Evolutionary conservation across 2,888 invertebrate genomes (phyloP).

Genomic region (Pomacea canaliculata): DNA sequence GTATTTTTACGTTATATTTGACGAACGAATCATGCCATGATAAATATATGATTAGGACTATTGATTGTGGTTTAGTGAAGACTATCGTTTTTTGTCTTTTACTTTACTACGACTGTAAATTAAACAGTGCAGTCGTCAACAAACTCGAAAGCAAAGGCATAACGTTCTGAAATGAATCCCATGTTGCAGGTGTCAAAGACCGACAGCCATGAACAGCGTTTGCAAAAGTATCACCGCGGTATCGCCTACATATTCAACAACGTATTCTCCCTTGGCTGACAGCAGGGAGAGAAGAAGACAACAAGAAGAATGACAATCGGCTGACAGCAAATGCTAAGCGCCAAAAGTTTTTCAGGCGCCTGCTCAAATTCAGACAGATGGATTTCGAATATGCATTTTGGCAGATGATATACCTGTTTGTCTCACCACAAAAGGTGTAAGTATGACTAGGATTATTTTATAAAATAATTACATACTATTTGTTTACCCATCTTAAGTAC

Average conservation of each 20-base stretch:
- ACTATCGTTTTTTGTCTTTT: no score
- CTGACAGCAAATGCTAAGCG: constrained; percentile 84
- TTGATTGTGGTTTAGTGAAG: no score
- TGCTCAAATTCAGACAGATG: constrained; percentile 91
- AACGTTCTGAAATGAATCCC: no score
- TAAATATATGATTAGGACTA: no score
- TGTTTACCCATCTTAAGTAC: no score
- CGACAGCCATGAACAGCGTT: constrained; percentile 38
- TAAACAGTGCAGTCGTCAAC: no score
- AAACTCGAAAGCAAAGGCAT: no score
- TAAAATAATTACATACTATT: no score
- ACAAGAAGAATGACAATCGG: constrained; percentile 43
- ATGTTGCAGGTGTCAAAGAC: no score
- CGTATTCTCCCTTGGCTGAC: constrained; percentile 42
- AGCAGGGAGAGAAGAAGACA: constrained; percentile 32
- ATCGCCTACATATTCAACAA: constrained; percentile 51
- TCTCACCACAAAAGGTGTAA: constrained; percentile 92
- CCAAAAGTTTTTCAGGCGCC: constrained; percentile 76
- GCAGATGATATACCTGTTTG: constrained; percentile 97
- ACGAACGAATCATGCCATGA: no score
- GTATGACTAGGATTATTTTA: constrained; percentile 27
- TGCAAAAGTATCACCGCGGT: constrained; percentile 54
- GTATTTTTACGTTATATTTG: no score
- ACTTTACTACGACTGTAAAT: no score
- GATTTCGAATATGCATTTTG: constrained; percentile 99